A percentile compares a stretch with the other conserved stretches of the same genome.
Conservation (phyloP, 2,797 vertebrate genomes). For the Oryzias sinensis region DNA sequence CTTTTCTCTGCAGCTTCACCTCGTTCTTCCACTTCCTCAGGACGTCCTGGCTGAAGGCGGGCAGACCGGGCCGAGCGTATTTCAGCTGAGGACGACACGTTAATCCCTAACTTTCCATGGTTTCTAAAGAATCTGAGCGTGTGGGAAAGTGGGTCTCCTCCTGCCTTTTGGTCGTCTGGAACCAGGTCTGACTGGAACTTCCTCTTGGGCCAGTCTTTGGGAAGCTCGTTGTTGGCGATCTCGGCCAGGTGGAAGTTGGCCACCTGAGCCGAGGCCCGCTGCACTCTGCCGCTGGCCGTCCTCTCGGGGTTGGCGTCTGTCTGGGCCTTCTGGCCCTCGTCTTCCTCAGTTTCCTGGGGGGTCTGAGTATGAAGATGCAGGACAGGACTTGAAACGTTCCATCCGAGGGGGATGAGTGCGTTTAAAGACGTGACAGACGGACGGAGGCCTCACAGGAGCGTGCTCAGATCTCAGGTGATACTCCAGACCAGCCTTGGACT, state of each 20-base stretch:
- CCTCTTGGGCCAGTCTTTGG: slow-evolving; percentile 94
- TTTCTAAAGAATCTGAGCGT: no score
- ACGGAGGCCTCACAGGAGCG: slow-evolving; percentile 78
- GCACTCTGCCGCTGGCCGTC: slow-evolving; percentile 82
- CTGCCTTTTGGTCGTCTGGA: slow-evolving; percentile 91
- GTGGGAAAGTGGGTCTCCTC: background rate
- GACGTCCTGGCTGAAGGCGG: slow-evolving; percentile 91
- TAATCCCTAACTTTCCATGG: background rate
- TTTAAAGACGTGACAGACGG: background rate
- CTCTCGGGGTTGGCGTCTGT: slow-evolving; percentile 70
- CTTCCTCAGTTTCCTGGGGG: slow-evolving; percentile 57
- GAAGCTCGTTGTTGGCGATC: slow-evolving; percentile 88
- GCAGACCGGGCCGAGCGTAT: slow-evolving; percentile 90
- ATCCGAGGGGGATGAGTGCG: background rate
- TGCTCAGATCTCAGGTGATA: slow-evolving; percentile 94
- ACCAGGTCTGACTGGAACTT: slow-evolving; percentile 93
- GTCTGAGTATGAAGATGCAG: slow-evolving; percentile 54
- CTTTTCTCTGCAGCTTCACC: slow-evolving; percentile 89
- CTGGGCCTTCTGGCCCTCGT: slow-evolving; percentile 57
- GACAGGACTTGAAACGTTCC: background rate
- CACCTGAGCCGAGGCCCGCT: slow-evolving; percentile 89
- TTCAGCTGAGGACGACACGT: slow-evolving; percentile 78
- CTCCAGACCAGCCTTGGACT: slow-evolving; percentile 89
- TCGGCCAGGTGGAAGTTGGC: slow-evolving; percentile 92
- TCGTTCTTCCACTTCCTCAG: slow-evolving; percentile 93